A percentile compares a stretch with the other conserved stretches of the same genome.
These are phyloP conservation scores for Pygoscelis adeliae DNA, from an alignment of 2,113 vertebrate species.

Conservation along the genomic window DNA sequence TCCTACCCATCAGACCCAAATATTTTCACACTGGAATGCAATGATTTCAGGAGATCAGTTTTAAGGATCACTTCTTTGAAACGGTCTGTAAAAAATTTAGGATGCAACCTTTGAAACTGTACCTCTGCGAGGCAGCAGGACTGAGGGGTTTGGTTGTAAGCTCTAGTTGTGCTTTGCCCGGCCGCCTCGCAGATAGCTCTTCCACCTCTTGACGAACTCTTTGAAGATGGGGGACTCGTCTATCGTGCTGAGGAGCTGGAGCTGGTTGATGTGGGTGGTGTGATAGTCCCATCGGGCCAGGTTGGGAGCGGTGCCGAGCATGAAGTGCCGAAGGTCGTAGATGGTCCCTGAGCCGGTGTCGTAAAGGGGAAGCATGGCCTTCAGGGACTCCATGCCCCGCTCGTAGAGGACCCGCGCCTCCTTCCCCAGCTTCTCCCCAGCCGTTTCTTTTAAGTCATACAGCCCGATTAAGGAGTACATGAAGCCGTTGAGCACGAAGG, in stretches of 20 bases:
- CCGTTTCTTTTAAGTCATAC: constrained; percentile 92
- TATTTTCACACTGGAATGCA: constrained; percentile 48
- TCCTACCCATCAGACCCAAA: neutral
- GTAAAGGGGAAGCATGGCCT: constrained; percentile 94
- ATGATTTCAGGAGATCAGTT: constrained; percentile 6
- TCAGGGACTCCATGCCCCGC: constrained; percentile 92
- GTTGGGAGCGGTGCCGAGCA: constrained; percentile 93
- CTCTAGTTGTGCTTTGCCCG: constrained; percentile 97
- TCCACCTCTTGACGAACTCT: constrained; percentile 93
- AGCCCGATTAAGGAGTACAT: constrained; percentile 95
- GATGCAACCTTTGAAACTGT: neutral
- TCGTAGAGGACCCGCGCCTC: constrained; percentile 87
- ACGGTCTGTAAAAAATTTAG: neutral
- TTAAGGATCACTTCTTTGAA: constrained; percentile 56
- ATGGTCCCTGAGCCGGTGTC: constrained; percentile 96
- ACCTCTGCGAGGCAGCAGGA: neutral
- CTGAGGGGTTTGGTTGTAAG: constrained; percentile 28
- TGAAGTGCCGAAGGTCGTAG: constrained; percentile 96
- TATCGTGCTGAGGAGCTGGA: constrained; percentile 91
- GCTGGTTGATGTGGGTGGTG: constrained; percentile 99
- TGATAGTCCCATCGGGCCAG: constrained; percentile 99
- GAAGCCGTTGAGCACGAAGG: constrained; percentile 97
- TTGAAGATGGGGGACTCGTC: constrained; percentile 90
- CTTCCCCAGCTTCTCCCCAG: constrained; percentile 84
- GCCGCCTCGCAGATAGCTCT: constrained; percentile 92